Base-by-base conservation (phyloP, 2,113 vertebrate genomes). In the Cyanistes caeruleus region DNA sequence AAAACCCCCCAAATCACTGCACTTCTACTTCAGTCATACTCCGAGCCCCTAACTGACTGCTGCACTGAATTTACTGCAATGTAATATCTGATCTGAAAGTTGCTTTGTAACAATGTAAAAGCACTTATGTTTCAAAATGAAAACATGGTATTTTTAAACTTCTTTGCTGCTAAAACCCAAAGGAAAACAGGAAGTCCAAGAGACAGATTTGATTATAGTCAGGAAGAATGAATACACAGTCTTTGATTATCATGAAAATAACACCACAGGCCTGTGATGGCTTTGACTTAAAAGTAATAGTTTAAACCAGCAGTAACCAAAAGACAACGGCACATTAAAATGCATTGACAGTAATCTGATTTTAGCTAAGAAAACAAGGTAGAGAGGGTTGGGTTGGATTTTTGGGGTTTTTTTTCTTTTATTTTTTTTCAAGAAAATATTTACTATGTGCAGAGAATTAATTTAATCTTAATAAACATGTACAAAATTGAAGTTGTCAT, bases 131-230 rank as follows among this genome's bases (percentile, higher is more conserved):
- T 96, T 91, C n/a, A 64, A 80, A 88, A 48, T 19, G 49, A 86
- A 81, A 84, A 56, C 14, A 20, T 0, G 1, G 22, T 56, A 64
- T 23, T 48, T 22, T 33, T 7, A 3, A 11, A 2, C 5, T 15
- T 46, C 56, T 65, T 84, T 48, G 14, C 46, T 28, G 25, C 59
- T 27, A 13, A 23, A 62, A 81, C 1, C 24, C 37, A 44, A 83
- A 83, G 33, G 44, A 75, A 75, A 88, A 1, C 51, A 93, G 95
- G 90, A 96, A 97, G 60, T 81, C 60, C 19, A 64, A 49, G 52
- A 93, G 70, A 90, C 89, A 95, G 43, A 96, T 90, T 93, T 93
- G 60, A 93, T 97, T 97, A 96, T 14, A 64, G 51, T 62, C 86
- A 65, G 51, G 78, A 87, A 94, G 75, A 44, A 55, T 8, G 11